Conservation (phyloP, 2,888 invertebrate species). For the Hydraecia micacea region DNA sequence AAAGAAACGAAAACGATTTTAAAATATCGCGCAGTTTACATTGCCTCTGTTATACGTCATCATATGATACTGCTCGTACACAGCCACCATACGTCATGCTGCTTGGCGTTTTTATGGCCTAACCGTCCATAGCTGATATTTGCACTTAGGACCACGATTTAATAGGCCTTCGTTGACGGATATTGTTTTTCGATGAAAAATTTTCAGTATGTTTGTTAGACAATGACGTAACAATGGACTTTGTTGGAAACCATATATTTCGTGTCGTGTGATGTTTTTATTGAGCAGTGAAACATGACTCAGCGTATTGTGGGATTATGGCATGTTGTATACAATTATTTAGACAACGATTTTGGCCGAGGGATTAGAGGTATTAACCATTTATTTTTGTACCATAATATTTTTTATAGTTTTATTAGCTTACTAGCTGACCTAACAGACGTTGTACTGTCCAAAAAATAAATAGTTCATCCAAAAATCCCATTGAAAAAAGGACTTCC, state of each 20-base stretch:
- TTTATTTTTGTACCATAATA: not conserved
- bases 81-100: conserved; percentile 68
- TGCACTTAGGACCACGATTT: conserved; percentile 65
- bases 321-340: conserved; percentile 28
- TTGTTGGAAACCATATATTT: conserved; percentile 46
- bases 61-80: conserved; percentile 56
- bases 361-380: not conserved
- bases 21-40: conserved; percentile 63
- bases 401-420: not conserved
- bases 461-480: too few species aligned
- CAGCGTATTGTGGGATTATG: conserved; percentile 15
- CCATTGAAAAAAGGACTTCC: too few species aligned
- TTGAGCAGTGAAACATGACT: conserved; percentile 46
- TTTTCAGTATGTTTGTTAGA: conserved; percentile 55
- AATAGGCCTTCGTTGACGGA: conserved; percentile 53
- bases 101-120: conserved; percentile 69
- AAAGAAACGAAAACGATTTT: conserved; percentile 45
- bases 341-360: not conserved
- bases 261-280: conserved; percentile 42
- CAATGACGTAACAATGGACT: conserved; percentile 50
- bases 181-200: conserved; percentile 63
- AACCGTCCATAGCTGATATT: conserved; percentile 64
- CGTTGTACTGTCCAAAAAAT: too few species aligned
- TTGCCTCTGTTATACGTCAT: conserved; percentile 64
- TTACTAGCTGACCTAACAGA: not conserved